Base-by-base conservation (phyloP, 2,113 vertebrate species). In the Saccopteryx leptura region DNA sequence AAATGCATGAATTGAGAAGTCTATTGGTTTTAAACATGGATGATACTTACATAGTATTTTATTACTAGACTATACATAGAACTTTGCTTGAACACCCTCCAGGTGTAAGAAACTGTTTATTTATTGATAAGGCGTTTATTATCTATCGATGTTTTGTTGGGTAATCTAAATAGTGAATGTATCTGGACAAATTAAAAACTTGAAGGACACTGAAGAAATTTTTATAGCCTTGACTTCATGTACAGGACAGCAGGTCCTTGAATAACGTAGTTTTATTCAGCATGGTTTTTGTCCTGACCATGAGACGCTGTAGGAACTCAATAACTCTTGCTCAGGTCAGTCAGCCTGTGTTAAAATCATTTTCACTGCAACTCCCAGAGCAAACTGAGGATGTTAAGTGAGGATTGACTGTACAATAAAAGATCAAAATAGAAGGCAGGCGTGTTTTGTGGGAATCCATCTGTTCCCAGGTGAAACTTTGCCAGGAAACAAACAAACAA, bases 1-100 rank as follows among this genome's bases (percentile, higher is more conserved):
- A 93, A 79, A 56, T 4, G 5, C n/a, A 68, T 66, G 39, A 10
- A 11, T 79, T 69, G 86, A 90, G 6, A 80, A 60, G 74, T 82
- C 75, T 81, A 0, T 71, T 91, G 23, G 28, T 69, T 94, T 97
- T n/a, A 52, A 88, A 50, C 39, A 26, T 78, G 71, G 4, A 19
- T 93, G 26, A 48, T 72, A 71, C 52, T 56, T 72, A 71, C 52
- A 50, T 48, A 88, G 9, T 80, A 23, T 74, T 91, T 93, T 83
- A 88, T 95, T 81, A 85, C 56, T 56, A 80, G 69, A 23, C 26
- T 72, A 58, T n/a, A 69, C 19, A 76, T 4, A 28, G 61, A 79
- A 54, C 7, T 65, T 82, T 88, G 50, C 31, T 48, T 79, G 18
- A 93, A 84, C 33, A 81, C 33, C 28, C 52, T 85, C 11, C 26